Percentiles rank a stretch among this genome's conserved stretches.
phyloP scores from a whole-genome alignment of 1,140 invertebrate genomes.

The Drosophila sp. region DNA sequence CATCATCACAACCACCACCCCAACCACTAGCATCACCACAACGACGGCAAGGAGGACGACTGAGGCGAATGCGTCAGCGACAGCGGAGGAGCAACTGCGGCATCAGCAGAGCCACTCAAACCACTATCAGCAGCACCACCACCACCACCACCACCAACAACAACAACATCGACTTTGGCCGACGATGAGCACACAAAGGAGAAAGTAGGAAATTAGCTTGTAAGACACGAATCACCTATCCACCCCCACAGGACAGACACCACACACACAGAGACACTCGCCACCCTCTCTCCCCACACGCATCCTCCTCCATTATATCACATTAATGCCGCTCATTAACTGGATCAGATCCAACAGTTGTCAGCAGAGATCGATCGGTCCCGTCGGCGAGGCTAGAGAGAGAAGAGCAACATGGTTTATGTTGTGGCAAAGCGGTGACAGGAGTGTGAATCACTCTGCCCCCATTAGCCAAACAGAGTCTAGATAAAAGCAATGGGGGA shows the following conservation, averaged over 20 bases:
- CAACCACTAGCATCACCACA: background rate
- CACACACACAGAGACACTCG: slow-evolving; percentile 29
- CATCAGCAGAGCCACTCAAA: background rate
- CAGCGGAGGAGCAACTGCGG: background rate
- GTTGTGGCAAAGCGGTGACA: slow-evolving; percentile 1
- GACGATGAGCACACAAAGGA: slow-evolving; percentile 1
- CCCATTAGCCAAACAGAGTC: slow-evolving; percentile 10
- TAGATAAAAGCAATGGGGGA: background rate
- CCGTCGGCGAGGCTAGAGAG: background rate
- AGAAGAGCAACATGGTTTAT: background rate
- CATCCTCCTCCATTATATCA: no score
- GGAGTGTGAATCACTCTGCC: background rate
- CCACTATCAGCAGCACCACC: background rate
- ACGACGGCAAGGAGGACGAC: slow-evolving; percentile 1
- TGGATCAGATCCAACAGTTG: slow-evolving; percentile 15
- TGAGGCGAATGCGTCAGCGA: background rate
- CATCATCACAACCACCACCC: slow-evolving; percentile 3
- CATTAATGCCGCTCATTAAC: background rate
- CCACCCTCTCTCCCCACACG: slow-evolving; percentile 3
- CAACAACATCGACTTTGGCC: slow-evolving; percentile 4
- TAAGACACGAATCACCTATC: slow-evolving; percentile 9
- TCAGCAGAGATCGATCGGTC: background rate
- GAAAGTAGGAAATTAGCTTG: slow-evolving; percentile 54
- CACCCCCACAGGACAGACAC: slow-evolving; percentile 15
- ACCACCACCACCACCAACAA: background rate